Evolutionary conservation across 2,888 invertebrate genomes (phyloP), one percentile per base, ranked within the genome.

Genomic region (Lasioglossum calceatum): DNA sequence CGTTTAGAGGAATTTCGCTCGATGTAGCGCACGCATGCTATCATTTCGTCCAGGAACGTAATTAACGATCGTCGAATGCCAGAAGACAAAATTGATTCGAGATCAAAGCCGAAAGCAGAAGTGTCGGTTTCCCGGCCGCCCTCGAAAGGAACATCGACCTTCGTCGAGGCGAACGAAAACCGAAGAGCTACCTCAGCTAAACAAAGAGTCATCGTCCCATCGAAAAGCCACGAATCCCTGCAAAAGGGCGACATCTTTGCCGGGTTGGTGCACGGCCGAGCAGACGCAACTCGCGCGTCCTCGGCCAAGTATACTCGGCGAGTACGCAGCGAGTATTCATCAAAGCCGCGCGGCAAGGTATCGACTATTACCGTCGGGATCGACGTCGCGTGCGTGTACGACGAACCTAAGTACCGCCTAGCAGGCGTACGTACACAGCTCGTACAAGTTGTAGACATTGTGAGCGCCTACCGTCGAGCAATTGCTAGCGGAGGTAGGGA

Each of bases 401-500:
- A 39, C 67, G 19, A 39, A 54, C 78, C 42, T 61, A 72, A 82
- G 75, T 75, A 54, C 71, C 77, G 76, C 64, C 44, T 64, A 80
- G 78, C 75, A 76, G 36, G 71, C 78, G 79, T 83, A 76, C 72
- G 81, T 77, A 84, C 84, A 87, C 81, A 67, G 70, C 39, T 58
- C 78, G 86, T 83, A 80, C 73, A 73, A 54, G 64, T 73, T 71
- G 78, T 78, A 73, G 77, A 64, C 79, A 79, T 80, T 79, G 79
- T 50, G 87, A 78, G 47, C 77, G 39, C 54, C 77, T 76, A 77
- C 64, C 81, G 70, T 27, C 74, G 72, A 76, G 87, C 81, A 73
- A 83, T 84, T 82, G 84, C 81, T 16, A 67, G 58, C 58, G 78
- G 50, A 64, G 83, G 67, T 32, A 83, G 82, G 87, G 81, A 84